Percentiles rank a stretch among this genome's conserved stretches.
phyloP scores from a whole-genome alignment of 2,113 vertebrate genomes.

The Todiramphus chloris region DNA sequence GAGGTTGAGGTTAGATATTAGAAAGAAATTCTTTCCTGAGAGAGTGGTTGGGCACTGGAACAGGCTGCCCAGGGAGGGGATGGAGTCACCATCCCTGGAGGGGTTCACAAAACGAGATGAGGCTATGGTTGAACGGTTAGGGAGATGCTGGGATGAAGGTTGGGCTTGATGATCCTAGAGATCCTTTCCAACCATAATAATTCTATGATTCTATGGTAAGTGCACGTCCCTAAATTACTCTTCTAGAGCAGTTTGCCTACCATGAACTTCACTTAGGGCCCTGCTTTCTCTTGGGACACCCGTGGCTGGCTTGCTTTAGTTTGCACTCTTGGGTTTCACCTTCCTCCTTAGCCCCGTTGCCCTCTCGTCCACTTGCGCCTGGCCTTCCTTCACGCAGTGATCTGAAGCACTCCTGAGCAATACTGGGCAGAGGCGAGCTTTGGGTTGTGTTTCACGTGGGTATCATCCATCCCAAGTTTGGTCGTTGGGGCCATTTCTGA shows the following conservation, averaged over 20 bases:
- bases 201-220: background rate
- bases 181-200: too few relatives aligned
- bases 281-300: background rate
- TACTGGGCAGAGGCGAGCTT: background rate
- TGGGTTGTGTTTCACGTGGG: background rate
- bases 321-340: background rate
- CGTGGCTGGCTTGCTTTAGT: background rate
- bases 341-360: background rate
- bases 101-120: too few relatives aligned
- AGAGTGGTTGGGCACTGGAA: too few relatives aligned
- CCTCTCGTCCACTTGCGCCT: rapidly evolving
- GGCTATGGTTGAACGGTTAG: too few relatives aligned
- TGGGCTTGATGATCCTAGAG: too few relatives aligned
- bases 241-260: background rate
- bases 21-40: too few relatives aligned
- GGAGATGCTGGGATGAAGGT: too few relatives aligned
- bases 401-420: background rate
- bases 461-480: background rate
- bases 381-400: background rate
- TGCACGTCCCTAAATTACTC: background rate
- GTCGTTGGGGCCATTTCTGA: background rate
- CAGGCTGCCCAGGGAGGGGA: too few relatives aligned
- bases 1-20: too few relatives aligned
- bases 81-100: too few relatives aligned
- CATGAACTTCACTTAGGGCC: background rate